These are phyloP conservation scores for Epiblema foenella DNA, from an alignment of 2,888 invertebrate species.

Conservation along the genomic window DNA sequence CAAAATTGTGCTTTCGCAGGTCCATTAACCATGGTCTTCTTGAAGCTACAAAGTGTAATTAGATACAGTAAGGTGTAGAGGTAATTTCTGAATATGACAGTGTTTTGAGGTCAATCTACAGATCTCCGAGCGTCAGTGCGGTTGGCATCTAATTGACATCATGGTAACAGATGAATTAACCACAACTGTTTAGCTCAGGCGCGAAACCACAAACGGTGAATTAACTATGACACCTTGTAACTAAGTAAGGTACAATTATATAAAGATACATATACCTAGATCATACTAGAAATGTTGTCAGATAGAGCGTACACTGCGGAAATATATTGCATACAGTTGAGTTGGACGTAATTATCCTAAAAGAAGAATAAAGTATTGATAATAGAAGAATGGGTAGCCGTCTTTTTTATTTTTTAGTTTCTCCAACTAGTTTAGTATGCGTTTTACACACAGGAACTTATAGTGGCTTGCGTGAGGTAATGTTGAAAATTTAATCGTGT, in stretches of 20 bases:
- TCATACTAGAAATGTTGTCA: too few species aligned
- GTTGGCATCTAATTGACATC: slow-evolving; percentile 23
- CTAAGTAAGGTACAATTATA: background rate
- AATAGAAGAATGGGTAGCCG: background rate
- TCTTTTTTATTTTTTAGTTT: slow-evolving; percentile 11
- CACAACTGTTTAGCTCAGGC: slow-evolving; percentile 8
- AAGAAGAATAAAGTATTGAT: background rate
- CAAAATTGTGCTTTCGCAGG: slow-evolving; percentile 60
- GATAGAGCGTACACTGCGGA: too few species aligned
- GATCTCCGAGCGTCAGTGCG: slow-evolving; percentile 5
- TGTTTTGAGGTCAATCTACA: background rate
- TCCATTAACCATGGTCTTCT: background rate
- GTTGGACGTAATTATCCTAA: too few species aligned
- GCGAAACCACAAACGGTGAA: slow-evolving; percentile 9
- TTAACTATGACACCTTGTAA: background rate
- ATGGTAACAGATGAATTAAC: slow-evolving; percentile 11
- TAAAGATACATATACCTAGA: too few species aligned
- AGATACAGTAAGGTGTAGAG: background rate
- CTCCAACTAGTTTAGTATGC: slow-evolving; percentile 24
- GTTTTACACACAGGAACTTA: slow-evolving; percentile 35
- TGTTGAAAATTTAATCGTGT: slow-evolving; percentile 75
- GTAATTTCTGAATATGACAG: slow-evolving; percentile 9
- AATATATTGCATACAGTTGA: too few species aligned
- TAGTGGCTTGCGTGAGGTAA: slow-evolving; percentile 61
- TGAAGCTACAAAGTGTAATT: background rate